These are phyloP conservation scores for Stramonita haemastoma DNA, from an alignment of 2,888 invertebrate genomes.

Conservation along the genomic window DNA sequence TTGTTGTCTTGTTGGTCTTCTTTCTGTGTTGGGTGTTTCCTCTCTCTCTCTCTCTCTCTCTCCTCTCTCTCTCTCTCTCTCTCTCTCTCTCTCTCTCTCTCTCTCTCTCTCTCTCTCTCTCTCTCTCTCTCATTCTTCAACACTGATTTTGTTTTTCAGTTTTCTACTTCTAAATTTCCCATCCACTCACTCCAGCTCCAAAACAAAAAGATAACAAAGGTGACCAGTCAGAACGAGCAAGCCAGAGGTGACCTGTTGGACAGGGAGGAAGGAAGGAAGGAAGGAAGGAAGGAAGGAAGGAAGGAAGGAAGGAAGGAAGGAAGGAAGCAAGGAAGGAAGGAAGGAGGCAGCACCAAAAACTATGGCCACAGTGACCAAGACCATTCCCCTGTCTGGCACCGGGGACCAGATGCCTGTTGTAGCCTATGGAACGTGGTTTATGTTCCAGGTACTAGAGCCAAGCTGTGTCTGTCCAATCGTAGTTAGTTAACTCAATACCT, in stretches of 20 bases:
- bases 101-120: constrained; percentile 36
- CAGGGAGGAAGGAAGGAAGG: no score
- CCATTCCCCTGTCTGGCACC: constrained; percentile 31
- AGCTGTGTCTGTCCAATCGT: neutral
- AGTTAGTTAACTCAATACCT: neutral
- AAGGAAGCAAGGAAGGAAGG: neutral
- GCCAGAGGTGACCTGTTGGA: no score
- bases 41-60: neutral
- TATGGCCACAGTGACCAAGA: constrained; percentile 11
- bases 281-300: neutral
- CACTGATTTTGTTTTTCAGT: no score
- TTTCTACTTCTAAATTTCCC: no score
- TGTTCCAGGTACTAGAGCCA: constrained; percentile 11
- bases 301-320: neutral
- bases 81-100: constrained; percentile 28
- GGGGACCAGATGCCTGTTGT: constrained; percentile 32
- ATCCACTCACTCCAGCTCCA: no score
- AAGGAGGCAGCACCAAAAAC: neutral
- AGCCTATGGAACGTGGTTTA: constrained; percentile 33
- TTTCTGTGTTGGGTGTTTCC: neutral
- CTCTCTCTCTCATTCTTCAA: constrained; percentile 11
- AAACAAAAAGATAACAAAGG: no score
- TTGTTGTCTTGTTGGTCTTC: neutral
- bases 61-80: constrained; percentile 31
- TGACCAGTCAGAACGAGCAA: no score